Evolutionary conservation across 1,140 invertebrate genomes (phyloP).

Genomic region (Drosophila sp.): DNA sequence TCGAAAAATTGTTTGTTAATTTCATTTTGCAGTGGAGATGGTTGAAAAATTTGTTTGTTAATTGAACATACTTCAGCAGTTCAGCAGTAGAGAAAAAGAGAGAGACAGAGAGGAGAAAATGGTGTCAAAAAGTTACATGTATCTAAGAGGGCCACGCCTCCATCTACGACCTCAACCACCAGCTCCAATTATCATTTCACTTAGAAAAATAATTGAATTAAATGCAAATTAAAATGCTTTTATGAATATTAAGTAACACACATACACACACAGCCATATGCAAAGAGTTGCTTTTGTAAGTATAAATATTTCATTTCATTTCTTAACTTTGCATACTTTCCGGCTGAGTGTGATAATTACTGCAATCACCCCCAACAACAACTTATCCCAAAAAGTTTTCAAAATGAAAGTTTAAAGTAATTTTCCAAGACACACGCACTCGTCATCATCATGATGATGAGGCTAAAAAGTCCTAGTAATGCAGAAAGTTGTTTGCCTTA

Average conservation of each 20-base stretch:
- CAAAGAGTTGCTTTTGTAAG: background rate
- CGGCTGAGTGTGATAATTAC: conserved; percentile 23
- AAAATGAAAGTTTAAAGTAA: conserved; percentile 22
- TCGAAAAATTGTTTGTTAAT: conserved; percentile 13
- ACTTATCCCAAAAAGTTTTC: background rate
- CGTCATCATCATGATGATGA: background rate
- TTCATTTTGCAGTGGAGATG: background rate
- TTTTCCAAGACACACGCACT: conserved; percentile 11
- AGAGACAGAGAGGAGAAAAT: background rate
- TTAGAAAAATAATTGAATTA: conserved; percentile 62
- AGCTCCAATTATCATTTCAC: conserved; percentile 5
- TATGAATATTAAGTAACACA: conserved; percentile 65
- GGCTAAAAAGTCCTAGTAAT: background rate
- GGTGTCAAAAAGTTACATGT: conserved; percentile 15
- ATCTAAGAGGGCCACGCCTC: background rate
- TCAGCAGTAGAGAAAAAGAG: background rate
- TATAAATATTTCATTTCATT: conserved; percentile 7
- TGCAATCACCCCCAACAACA: conserved; percentile 3
- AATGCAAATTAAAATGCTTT: conserved; percentile 76
- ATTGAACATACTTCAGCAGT: conserved; percentile 3
- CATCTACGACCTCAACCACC: background rate
- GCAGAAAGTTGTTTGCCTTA: conserved; percentile 2
- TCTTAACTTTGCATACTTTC: conserved; percentile 10
- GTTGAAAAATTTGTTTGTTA: conserved; percentile 14
- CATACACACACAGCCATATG: background rate